phyloP scores from a whole-genome alignment of 2,113 vertebrate genomes.

The Bucco capensis region DNA sequence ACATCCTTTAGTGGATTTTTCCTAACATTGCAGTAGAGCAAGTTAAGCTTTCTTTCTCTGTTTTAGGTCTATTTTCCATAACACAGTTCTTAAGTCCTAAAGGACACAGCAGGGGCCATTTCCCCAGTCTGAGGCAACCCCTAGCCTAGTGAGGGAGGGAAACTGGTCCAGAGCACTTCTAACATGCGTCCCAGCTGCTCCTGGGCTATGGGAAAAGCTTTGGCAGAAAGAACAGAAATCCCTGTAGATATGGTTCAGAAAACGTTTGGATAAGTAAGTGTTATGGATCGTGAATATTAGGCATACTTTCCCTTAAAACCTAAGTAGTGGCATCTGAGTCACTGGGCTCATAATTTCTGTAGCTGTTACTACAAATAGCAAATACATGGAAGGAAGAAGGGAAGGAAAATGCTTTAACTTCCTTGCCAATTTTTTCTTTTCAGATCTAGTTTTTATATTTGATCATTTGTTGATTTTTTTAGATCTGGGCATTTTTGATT shows the following conservation, averaged over 20 bases:
- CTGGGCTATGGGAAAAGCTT: neutral
- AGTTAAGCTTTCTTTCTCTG: neutral
- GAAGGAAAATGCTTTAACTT: neutral
- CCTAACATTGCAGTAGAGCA: neutral
- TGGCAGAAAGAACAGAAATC: neutral
- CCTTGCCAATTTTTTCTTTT: neutral
- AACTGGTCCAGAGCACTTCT: neutral
- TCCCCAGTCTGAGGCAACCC: neutral
- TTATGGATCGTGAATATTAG: constrained; percentile 10
- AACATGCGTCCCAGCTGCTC: neutral
- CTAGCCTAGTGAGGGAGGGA: neutral
- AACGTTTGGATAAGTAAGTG: neutral
- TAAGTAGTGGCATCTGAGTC: neutral
- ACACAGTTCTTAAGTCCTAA: neutral
- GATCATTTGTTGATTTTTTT: neutral
- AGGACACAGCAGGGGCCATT: neutral
- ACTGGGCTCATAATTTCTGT: neutral
- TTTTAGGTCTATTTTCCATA: neutral
- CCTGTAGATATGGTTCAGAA: neutral
- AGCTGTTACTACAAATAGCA: neutral
- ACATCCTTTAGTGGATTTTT: neutral
- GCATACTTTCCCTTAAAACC: neutral
- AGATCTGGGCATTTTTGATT: neutral
- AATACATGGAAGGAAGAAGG: neutral
- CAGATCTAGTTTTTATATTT: neutral